Evolutionary conservation across 2,888 invertebrate genomes (phyloP).

Genomic region (Eurytoma californica): DNA sequence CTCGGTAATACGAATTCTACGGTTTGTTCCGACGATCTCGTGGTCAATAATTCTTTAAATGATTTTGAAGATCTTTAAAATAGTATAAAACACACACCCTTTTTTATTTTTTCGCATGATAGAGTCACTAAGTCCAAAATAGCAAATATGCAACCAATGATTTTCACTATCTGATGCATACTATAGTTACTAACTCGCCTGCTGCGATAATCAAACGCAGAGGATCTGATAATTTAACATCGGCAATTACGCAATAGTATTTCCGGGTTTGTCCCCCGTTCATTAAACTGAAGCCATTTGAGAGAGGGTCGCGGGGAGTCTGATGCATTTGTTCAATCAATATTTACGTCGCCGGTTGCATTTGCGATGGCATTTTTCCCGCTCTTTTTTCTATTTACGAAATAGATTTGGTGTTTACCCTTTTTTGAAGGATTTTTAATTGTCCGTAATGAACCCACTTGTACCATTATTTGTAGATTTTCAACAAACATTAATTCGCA

Average conservation of each 20-base stretch:
- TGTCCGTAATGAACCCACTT: no score
- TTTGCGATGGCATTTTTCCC: neutral
- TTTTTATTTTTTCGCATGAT: no score
- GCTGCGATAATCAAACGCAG: slow-evolving; percentile 18
- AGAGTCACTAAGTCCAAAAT: no score
- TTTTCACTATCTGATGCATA: slow-evolving; percentile 7
- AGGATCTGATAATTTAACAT: slow-evolving; percentile 40
- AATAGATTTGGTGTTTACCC: no score
- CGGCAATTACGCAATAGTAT: slow-evolving; percentile 30
- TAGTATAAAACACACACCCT: no score
- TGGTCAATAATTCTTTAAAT: no score
- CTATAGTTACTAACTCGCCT: neutral
- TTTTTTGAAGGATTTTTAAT: no score
- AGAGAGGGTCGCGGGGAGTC: neutral
- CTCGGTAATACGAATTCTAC: no score
- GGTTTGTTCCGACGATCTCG: no score
- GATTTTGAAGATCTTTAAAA: no score
- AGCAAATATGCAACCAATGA: neutral
- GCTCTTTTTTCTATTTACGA: neutral
- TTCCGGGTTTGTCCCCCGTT: neutral
- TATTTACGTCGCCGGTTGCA: neutral
- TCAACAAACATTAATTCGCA: no score
- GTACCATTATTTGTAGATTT: no score
- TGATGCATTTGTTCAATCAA: neutral
- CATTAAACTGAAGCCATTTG: slow-evolving; percentile 1